Percentiles rank a stretch among this genome's conserved stretches.
These are phyloP conservation scores for Trichonephila inaurata DNA, from an alignment of 1,140 invertebrate genomes.

Conservation along the genomic window DNA sequence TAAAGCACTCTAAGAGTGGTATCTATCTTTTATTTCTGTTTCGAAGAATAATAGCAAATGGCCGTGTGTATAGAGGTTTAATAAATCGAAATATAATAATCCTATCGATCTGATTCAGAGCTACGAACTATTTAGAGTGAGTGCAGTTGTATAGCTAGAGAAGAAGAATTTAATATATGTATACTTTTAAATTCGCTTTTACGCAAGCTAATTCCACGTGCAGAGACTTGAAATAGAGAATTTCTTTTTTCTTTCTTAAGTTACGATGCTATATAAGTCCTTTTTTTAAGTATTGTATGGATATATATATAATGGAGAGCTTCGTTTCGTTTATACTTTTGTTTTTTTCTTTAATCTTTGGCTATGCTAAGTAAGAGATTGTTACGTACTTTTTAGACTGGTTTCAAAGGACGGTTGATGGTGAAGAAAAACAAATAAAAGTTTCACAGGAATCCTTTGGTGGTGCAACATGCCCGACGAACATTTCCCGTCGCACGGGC, in stretches of 20 bases:
- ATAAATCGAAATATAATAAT: slow-evolving; percentile 4
- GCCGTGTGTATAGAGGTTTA: neutral
- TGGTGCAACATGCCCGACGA: neutral
- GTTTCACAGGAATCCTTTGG: slow-evolving; percentile 60
- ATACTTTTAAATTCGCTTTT: slow-evolving; percentile 13
- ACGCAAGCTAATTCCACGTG: slow-evolving; percentile 24
- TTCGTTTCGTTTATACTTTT: neutral
- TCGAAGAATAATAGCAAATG: neutral
- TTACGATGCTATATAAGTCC: neutral
- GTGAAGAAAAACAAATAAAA: slow-evolving; percentile 33
- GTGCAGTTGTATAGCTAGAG: neutral
- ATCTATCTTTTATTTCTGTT: neutral
- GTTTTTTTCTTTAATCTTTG: neutral
- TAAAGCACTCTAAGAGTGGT: neutral
- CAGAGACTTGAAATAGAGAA: slow-evolving; percentile 5
- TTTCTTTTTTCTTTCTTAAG: neutral
- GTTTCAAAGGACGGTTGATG: slow-evolving; percentile 45
- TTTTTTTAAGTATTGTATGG: neutral
- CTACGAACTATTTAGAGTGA: slow-evolving; percentile 24
- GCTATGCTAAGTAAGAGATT: slow-evolving; percentile 63
- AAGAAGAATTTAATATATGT: neutral
- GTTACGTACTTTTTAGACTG: slow-evolving; percentile 55
- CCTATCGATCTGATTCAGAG: neutral
- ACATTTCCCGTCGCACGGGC: neutral
- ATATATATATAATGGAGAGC: slow-evolving; percentile 26